phyloP scores from a whole-genome alignment of 2,113 vertebrate species.

The Cheilinus undulatus region DNA sequence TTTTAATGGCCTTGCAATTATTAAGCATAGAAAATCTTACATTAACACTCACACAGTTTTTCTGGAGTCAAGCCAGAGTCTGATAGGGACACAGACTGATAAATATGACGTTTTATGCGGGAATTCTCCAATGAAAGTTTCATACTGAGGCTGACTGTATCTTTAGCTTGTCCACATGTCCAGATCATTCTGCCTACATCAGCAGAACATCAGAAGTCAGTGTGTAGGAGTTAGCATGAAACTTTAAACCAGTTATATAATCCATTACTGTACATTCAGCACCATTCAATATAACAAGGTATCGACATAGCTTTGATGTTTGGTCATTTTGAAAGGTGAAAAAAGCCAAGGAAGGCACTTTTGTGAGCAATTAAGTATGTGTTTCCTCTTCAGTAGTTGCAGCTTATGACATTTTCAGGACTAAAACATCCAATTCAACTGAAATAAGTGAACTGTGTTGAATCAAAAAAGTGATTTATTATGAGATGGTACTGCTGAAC shows the following conservation, averaged over 20 bases:
- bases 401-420: background rate
- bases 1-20: too few species aligned
- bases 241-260: constrained; percentile 1
- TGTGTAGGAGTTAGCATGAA: constrained; percentile 2
- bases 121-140: background rate
- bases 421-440: background rate
- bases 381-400: background rate
- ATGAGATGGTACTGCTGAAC: background rate
- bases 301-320: background rate
- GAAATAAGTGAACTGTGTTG: background rate
- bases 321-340: background rate
- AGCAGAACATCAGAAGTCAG: constrained; percentile 3
- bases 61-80: background rate
- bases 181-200: constrained; percentile 9
- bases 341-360: background rate
- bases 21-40: background rate
- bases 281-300: background rate
- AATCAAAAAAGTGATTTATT: background rate
- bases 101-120: background rate
- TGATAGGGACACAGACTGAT: background rate
- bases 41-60: background rate
- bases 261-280: background rate
- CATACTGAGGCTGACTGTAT: background rate
- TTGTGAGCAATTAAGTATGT: background rate
- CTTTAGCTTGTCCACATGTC: background rate